Conservation (phyloP, 2,113 vertebrate species). For the Hiodon alosoides region DNA sequence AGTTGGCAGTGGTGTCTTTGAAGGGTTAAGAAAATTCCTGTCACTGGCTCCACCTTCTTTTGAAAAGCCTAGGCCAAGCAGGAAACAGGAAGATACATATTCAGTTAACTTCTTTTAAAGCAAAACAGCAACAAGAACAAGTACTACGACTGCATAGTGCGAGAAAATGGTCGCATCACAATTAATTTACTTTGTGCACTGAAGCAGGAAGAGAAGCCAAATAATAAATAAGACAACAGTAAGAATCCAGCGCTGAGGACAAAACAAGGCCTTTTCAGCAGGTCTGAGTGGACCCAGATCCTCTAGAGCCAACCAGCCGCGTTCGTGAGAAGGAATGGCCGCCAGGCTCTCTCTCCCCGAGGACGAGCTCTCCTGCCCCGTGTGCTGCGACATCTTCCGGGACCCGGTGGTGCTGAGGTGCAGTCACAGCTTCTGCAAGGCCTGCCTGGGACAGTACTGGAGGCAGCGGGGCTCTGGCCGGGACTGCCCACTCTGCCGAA, state of each 20-base stretch:
- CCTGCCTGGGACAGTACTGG: constrained; percentile 57
- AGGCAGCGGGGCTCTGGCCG: not conserved
- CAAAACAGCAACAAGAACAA: too few species aligned
- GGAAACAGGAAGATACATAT: too few species aligned
- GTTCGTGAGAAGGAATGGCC: constrained; percentile 38
- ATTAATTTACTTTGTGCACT: too few species aligned
- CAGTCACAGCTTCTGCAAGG: constrained; percentile 61
- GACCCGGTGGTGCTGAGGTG: constrained; percentile 63
- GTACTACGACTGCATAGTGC: too few species aligned
- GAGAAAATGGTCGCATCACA: too few species aligned
- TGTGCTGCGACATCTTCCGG: constrained; percentile 58
- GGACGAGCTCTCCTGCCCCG: constrained; percentile 53
- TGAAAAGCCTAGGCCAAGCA: too few species aligned
- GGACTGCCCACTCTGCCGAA: constrained; percentile 56
- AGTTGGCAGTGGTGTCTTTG: too few species aligned
- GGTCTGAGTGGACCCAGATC: not conserved
- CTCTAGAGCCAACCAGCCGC: not conserved
- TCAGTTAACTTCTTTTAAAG: too few species aligned
- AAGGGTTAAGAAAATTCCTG: too few species aligned
- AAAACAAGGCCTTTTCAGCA: not conserved
- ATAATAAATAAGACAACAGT: not conserved
- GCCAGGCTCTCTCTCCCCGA: constrained; percentile 43
- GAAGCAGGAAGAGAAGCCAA: not conserved
- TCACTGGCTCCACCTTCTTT: too few species aligned
- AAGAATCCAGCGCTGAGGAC: too few species aligned